Evolutionary conservation across 2,797 vertebrate genomes (phyloP).

Genomic region (Oreonectes daqikongensis): DNA sequence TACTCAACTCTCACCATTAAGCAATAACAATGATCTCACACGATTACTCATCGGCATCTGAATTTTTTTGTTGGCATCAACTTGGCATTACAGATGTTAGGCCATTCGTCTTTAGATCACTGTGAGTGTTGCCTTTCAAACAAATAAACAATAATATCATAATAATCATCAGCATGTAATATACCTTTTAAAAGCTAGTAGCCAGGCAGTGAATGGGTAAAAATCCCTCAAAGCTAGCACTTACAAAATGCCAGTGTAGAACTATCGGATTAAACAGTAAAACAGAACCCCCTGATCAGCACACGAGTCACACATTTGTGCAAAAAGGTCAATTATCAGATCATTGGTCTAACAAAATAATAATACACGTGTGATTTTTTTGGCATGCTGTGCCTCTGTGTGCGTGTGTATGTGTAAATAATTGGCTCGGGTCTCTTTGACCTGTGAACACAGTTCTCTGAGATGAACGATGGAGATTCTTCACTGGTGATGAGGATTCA

Average conservation of each 20-base stretch:
- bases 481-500: slow-evolving; percentile 59
- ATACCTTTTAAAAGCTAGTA: slow-evolving; percentile 57
- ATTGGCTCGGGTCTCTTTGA: slow-evolving; percentile 19
- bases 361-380: background rate
- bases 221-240: slow-evolving; percentile 55
- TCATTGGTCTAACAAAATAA: slow-evolving; percentile 55
- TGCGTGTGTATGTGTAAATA: slow-evolving; percentile 16
- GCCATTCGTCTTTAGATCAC: slow-evolving; percentile 39
- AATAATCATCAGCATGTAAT: slow-evolving; percentile 59
- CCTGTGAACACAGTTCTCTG: slow-evolving; percentile 44
- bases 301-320: slow-evolving; percentile 65
- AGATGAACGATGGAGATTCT: slow-evolving; percentile 53
- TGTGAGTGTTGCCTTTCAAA: slow-evolving; percentile 31
- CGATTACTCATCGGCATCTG: slow-evolving; percentile 19
- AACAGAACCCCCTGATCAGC: slow-evolving; percentile 76
- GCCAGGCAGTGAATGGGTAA: slow-evolving; percentile 48
- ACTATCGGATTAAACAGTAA: slow-evolving; percentile 48
- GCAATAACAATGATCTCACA: slow-evolving; percentile 64
- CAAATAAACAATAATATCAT: slow-evolving; percentile 34
- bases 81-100: slow-evolving; percentile 74
- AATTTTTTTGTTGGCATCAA: slow-evolving; percentile 45
- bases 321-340: slow-evolving; percentile 68
- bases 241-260: slow-evolving; percentile 60
- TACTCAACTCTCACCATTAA: slow-evolving; percentile 76
- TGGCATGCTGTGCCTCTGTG: slow-evolving; percentile 41